Evolutionary conservation across 2,797 vertebrate species (phyloP).

Genomic region (Nothura maculosa): DNA sequence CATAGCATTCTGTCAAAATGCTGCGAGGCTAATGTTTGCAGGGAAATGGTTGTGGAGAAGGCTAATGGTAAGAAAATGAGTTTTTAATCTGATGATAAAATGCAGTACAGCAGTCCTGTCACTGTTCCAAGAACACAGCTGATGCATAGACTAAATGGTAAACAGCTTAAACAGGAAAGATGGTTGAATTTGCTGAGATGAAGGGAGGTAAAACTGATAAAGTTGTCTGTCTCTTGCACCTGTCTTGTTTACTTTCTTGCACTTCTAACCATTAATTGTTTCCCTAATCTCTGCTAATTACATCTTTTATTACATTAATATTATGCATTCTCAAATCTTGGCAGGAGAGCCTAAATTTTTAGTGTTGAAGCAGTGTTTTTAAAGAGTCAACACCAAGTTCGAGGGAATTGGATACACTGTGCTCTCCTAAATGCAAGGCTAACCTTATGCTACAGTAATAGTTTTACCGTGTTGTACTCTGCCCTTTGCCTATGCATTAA

Average conservation of each 20-base stretch:
- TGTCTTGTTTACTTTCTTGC: constrained; percentile 68
- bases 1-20: not conserved
- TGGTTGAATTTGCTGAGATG: constrained; percentile 23
- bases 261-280: constrained; percentile 73
- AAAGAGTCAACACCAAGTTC: not conserved
- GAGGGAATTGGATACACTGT: not conserved
- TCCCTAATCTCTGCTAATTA: constrained; percentile 78
- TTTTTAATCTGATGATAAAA: constrained; percentile 64
- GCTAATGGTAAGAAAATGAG: not conserved
- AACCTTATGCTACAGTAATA: not conserved
- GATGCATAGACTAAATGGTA: not conserved
- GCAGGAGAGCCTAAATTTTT: constrained; percentile 27
- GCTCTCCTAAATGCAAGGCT: not conserved
- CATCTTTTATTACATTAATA: constrained; percentile 70
- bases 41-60: not conserved
- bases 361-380: constrained; percentile 38
- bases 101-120: constrained; percentile 71
- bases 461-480: not conserved
- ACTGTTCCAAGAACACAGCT: constrained; percentile 22
- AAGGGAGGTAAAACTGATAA: constrained; percentile 56
- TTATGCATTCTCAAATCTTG: constrained; percentile 53
- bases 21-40: not conserved
- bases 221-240: constrained; percentile 73
- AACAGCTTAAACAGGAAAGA: not conserved
- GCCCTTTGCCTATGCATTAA: constrained; percentile 2